A percentile compares a stretch with the other conserved stretches of the same genome.
Evolutionary conservation across 2,888 invertebrate species (phyloP).

Genomic region (Dendrolimus houi): DNA sequence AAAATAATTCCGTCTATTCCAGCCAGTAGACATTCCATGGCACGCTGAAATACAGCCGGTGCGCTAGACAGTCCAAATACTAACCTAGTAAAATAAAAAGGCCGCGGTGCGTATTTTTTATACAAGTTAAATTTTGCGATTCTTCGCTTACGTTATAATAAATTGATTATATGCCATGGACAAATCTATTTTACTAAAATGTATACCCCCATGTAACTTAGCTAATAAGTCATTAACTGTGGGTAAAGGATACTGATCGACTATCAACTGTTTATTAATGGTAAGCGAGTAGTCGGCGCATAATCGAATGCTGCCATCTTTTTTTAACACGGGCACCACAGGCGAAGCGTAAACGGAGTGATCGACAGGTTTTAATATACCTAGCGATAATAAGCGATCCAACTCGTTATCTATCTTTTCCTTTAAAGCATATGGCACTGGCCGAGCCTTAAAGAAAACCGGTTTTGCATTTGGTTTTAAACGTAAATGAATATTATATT

Average conservation of each 20-base stretch:
- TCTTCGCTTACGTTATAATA: too few species aligned
- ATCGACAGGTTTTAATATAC: constrained; percentile 6
- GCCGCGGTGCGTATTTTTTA: constrained; percentile 13
- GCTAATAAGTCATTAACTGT: constrained; percentile 13
- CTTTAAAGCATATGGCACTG: constrained; percentile 6
- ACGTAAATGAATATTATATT: constrained; percentile 1
- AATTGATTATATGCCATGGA: too few species aligned
- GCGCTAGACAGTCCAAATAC: constrained; percentile 10
- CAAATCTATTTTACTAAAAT: too few species aligned
- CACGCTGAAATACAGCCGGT: constrained; percentile 7
- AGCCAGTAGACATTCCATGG: constrained; percentile 2
- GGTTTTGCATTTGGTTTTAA: constrained; percentile 6
- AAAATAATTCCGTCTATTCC: too few species aligned
- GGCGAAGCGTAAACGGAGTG: constrained; percentile 13
- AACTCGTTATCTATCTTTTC: constrained; percentile 6
- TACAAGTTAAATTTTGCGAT: constrained; percentile 6
- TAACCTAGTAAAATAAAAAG: constrained; percentile 10
- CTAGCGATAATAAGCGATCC: background rate
- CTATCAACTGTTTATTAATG: constrained; percentile 14
- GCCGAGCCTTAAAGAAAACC: constrained; percentile 9
- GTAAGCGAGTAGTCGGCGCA: constrained; percentile 14
- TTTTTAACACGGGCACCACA: constrained; percentile 13
- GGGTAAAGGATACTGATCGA: constrained; percentile 18
- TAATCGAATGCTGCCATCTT: constrained; percentile 11
- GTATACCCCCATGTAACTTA: constrained; percentile 5